phyloP scores from a whole-genome alignment of 1,140 invertebrate species.

The Penaeus japonicus region DNA sequence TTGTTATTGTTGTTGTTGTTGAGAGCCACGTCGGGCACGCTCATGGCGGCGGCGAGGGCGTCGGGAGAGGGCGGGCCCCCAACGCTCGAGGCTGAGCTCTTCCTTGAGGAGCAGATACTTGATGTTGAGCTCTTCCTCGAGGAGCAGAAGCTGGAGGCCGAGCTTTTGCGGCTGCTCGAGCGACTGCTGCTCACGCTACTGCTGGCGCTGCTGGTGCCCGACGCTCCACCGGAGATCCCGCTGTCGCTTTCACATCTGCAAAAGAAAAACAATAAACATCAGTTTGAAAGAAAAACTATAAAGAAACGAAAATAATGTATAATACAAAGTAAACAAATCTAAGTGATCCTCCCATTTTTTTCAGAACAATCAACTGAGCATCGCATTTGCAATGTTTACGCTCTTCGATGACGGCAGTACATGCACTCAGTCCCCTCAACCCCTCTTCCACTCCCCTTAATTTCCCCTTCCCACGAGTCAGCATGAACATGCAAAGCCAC shows the following conservation, averaged over 20 bases:
- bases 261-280: neutral
- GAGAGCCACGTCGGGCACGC: conserved; percentile 29
- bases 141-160: conserved; percentile 43
- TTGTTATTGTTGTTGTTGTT: conserved; percentile 31
- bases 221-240: neutral
- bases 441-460: no score
- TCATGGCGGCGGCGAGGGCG: conserved; percentile 37
- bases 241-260: conserved; percentile 20
- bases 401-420: no score
- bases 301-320: neutral
- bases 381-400: no score
- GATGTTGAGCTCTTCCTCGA: conserved; percentile 49
- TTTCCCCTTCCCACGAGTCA: no score
- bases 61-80: conserved; percentile 39
- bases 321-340: neutral
- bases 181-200: conserved; percentile 31
- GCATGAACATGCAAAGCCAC: no score
- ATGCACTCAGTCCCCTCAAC: no score
- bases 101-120: conserved; percentile 14
- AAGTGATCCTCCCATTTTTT: neutral
- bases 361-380: no score
- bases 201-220: conserved; percentile 18
- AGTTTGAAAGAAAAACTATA: neutral
- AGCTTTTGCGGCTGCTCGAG: conserved; percentile 16
- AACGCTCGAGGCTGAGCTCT: conserved; percentile 38